These are phyloP conservation scores for Ambastaia sidthimunki DNA, from an alignment of 2,797 vertebrate species.

Conservation along the genomic window DNA sequence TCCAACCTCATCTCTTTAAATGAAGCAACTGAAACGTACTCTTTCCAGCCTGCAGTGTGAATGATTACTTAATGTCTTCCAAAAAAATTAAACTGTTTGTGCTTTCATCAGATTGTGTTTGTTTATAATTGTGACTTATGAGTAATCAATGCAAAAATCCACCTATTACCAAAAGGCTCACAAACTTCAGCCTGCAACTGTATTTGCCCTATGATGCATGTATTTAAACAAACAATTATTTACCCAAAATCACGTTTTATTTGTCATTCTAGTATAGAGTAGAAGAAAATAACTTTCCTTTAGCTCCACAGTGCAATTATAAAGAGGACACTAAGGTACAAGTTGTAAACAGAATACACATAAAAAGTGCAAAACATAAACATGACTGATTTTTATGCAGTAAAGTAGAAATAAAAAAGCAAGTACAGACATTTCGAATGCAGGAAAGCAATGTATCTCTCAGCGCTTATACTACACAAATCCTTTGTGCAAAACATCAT, in stretches of 20 bases:
- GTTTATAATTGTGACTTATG: background rate
- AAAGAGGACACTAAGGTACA: background rate
- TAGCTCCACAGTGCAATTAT: constrained; percentile 9
- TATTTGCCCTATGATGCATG: background rate
- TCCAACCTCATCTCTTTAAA: no score
- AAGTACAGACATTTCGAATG: background rate
- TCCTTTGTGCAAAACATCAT: background rate
- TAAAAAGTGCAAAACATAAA: constrained; percentile 15
- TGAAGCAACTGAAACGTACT: no score
- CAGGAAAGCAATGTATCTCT: background rate
- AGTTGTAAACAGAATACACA: constrained; percentile 13
- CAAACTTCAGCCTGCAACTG: background rate
- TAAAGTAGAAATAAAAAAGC: background rate
- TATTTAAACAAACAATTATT: constrained; percentile 3
- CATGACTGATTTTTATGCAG: background rate
- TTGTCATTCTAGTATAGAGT: background rate
- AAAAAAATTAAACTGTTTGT: background rate
- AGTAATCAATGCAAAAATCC: background rate
- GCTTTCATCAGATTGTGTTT: background rate
- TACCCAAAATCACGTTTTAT: background rate
- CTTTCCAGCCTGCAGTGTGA: background rate
- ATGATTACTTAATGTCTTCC: background rate
- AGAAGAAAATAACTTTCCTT: background rate
- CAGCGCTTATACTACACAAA: background rate
- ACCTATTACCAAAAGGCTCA: background rate